phyloP scores from a whole-genome alignment of 2,113 vertebrate genomes.

The Perca fluviatilis region DNA sequence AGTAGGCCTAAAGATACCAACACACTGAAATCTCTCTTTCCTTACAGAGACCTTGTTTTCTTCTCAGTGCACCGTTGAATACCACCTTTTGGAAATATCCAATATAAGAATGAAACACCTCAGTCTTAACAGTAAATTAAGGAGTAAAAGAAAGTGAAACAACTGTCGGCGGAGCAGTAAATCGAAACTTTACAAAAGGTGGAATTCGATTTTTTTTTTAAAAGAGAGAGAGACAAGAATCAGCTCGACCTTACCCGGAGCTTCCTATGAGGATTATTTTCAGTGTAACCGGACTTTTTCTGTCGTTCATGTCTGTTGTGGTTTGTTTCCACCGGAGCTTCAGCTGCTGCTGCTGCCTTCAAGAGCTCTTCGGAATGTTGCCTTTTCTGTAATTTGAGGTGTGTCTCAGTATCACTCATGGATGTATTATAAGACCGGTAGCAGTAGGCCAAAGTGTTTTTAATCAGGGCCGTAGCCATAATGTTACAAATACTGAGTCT shows the following conservation, averaged over 20 bases:
- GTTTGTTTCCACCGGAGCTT: neutral
- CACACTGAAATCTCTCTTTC: neutral
- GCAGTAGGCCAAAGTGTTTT: neutral
- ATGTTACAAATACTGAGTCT: neutral
- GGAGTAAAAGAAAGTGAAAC: conserved; percentile 52
- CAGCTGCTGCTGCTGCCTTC: conserved; percentile 51
- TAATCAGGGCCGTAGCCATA: no score
- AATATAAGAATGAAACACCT: neutral
- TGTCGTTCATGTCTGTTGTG: conserved; percentile 41
- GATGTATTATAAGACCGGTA: no score
- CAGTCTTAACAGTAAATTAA: neutral
- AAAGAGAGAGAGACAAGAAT: neutral
- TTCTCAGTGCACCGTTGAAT: neutral
- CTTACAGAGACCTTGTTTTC: no score
- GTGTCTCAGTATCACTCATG: neutral
- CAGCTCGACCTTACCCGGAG: conserved; percentile 74
- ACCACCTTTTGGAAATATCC: neutral
- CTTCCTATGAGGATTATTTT: conserved; percentile 82
- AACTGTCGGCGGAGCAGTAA: neutral
- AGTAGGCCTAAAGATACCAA: neutral
- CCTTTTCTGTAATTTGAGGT: fast-evolving
- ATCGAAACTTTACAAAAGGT: neutral
- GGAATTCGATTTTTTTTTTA: neutral
- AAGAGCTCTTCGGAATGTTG: conserved; percentile 2
- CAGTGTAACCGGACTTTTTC: conserved; percentile 51